Evolutionary conservation across 2,113 vertebrate genomes (phyloP).

Genomic region (Alouatta palliata): DNA sequence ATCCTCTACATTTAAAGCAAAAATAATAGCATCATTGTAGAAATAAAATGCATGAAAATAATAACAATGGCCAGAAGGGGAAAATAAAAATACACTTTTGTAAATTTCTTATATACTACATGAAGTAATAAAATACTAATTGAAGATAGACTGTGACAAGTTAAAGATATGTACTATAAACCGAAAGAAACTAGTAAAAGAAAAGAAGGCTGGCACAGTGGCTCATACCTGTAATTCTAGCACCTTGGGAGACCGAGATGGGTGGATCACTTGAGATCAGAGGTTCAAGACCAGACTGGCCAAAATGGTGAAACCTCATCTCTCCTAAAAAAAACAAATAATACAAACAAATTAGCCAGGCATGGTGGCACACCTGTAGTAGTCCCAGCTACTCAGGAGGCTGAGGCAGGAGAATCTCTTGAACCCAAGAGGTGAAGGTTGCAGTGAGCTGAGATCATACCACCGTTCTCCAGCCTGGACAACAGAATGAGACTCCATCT

Average conservation of each 20-base stretch:
- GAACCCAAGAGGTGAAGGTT: not conserved
- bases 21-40: not conserved
- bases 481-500: not conserved
- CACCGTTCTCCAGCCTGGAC: not conserved
- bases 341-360: no score
- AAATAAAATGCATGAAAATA: not conserved
- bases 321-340: no score
- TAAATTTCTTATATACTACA: not conserved
- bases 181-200: not conserved
- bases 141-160: not conserved
- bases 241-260: not conserved
- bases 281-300: not conserved
- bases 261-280: not conserved
- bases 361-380: no score
- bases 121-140: not conserved
- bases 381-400: not conserved
- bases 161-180: not conserved
- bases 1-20: not conserved
- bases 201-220: fast-evolving
- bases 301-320: not conserved
- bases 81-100: not conserved
- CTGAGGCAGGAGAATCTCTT: not conserved
- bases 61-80: not conserved
- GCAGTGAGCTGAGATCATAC: not conserved
- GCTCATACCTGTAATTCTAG: not conserved